Evolutionary conservation across 2,888 invertebrate species (phyloP).

Genomic region (Drosophila eohydei): DNA sequence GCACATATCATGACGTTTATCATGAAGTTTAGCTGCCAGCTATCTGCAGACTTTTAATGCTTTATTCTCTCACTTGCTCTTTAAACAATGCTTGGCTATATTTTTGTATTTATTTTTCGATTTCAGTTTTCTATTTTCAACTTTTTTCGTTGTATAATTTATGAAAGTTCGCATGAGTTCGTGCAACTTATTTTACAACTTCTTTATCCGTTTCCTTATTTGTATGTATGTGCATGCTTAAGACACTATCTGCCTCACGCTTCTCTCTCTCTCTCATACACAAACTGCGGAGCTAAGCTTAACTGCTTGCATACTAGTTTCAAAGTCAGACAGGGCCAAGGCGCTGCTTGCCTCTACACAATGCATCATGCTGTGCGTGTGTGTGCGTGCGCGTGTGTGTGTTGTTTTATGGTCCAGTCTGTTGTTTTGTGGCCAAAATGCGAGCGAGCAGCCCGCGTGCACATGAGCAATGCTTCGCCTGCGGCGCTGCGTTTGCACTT

Average conservation of each 20-base stretch:
- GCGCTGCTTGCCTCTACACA: slow-evolving; percentile 35
- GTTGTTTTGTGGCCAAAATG: slow-evolving; percentile 73
- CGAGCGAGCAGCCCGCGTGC: slow-evolving; percentile 37
- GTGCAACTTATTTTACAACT: slow-evolving; percentile 73
- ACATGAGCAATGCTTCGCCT: slow-evolving; percentile 60
- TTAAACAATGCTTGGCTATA: slow-evolving; percentile 1
- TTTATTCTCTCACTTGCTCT: not conserved
- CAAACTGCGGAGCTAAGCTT: slow-evolving; percentile 59
- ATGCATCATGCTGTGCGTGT: slow-evolving; percentile 22
- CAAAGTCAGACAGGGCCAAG: slow-evolving; percentile 65
- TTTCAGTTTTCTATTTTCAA: slow-evolving; percentile 10
- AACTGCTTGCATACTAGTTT: slow-evolving; percentile 69
- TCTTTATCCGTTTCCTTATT: slow-evolving; percentile 71
- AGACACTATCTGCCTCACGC: slow-evolving; percentile 44
- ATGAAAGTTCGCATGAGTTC: slow-evolving; percentile 60
- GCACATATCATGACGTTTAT: not conserved
- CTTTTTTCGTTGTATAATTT: slow-evolving; percentile 40
- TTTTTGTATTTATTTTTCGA: slow-evolving; percentile 15
- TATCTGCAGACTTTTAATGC: not conserved
- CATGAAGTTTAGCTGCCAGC: slow-evolving; percentile 3
- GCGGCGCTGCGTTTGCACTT: slow-evolving; percentile 71
- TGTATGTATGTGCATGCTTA: slow-evolving; percentile 55
- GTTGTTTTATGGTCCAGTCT: slow-evolving; percentile 64
- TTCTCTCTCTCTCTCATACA: slow-evolving; percentile 17
- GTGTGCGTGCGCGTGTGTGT: slow-evolving; percentile 23